Evolutionary conservation across 2,888 invertebrate species (phyloP).

Genomic region (Sarcophaga subvicina): DNA sequence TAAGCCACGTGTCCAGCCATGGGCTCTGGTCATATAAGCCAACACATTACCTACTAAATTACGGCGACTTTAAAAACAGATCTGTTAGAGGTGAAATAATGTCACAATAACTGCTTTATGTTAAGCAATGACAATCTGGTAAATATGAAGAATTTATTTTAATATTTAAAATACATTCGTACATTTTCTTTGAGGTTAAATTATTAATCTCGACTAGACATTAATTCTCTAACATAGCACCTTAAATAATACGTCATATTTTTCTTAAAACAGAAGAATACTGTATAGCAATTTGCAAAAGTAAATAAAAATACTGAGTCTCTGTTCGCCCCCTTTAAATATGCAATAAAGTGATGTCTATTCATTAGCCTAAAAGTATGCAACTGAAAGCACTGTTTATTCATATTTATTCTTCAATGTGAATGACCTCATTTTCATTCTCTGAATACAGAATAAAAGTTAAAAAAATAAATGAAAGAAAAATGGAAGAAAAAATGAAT

Average conservation of each 20-base stretch:
- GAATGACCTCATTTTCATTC: constrained; percentile 68
- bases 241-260: neutral
- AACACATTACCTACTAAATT: too few species aligned
- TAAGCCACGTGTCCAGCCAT: too few species aligned
- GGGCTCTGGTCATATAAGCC: too few species aligned
- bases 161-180: too few species aligned
- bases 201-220: constrained; percentile 44
- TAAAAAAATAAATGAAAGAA: neutral
- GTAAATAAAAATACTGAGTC: constrained; percentile 29
- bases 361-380: constrained; percentile 51
- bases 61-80: too few species aligned
- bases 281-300: constrained; percentile 41
- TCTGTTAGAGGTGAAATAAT: too few species aligned
- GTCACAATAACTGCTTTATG: too few species aligned
- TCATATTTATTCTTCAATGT: constrained; percentile 51
- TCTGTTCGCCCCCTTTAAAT: constrained; percentile 4
- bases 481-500: neutral
- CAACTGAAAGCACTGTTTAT: constrained; percentile 40
- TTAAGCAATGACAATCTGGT: too few species aligned
- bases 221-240: neutral
- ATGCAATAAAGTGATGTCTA: constrained; percentile 25
- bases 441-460: neutral
- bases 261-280: neutral
- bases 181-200: too few species aligned
- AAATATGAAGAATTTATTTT: too few species aligned